phyloP scores from a whole-genome alignment of 2,113 vertebrate species.

The Mormyrus iriodes region DNA sequence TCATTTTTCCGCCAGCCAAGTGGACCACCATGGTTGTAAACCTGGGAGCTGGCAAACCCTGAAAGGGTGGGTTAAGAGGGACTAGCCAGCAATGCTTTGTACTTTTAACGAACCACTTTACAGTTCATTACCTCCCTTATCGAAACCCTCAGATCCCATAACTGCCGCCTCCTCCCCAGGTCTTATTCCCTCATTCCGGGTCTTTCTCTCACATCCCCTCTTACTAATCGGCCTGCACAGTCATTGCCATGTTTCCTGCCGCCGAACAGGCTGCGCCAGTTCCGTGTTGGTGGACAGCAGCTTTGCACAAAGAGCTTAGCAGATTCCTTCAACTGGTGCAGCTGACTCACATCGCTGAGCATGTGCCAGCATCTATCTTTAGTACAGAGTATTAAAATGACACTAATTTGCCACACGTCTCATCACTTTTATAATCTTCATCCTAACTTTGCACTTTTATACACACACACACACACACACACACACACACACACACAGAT shows the following conservation, averaged over 20 bases:
- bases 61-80: neutral
- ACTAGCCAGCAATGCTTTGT: neutral
- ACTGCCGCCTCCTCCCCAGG: neutral
- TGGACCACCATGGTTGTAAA: neutral
- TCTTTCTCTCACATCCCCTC: neutral
- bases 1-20: neutral
- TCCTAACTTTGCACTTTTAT: neutral
- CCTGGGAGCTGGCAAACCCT: neutral
- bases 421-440: neutral
- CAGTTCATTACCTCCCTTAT: slow-evolving; percentile 10
- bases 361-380: neutral
- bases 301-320: neutral
- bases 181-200: neutral
- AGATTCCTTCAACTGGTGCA: neutral
- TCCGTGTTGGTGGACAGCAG: neutral
- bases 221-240: too few relatives aligned
- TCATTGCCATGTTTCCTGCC: neutral
- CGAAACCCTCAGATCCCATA: too few relatives aligned
- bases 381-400: neutral
- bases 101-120: neutral
- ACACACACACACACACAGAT: too few relatives aligned
- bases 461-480: too few relatives aligned
- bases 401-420: neutral
- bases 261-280: neutral
- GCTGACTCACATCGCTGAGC: neutral